Evolutionary conservation across 2,113 vertebrate species (phyloP).

Genomic region (Dermatemys mawii): DNA sequence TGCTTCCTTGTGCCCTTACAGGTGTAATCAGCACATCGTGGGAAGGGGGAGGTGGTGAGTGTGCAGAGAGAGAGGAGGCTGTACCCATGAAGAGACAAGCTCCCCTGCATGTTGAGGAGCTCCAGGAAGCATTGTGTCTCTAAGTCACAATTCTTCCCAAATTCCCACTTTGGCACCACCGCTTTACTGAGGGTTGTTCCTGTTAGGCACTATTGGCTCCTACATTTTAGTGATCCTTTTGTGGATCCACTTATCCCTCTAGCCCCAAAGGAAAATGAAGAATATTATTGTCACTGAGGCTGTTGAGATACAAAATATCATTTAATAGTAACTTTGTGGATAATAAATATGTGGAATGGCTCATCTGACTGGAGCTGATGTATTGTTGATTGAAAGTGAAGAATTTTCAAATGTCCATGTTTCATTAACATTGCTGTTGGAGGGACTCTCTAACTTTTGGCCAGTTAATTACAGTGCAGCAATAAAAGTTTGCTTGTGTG

Average conservation of each 20-base stretch:
- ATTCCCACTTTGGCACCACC: not conserved
- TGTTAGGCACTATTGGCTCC: not conserved
- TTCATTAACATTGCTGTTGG: not conserved
- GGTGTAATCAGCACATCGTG: not conserved
- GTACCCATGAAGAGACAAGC: not conserved
- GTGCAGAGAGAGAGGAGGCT: not conserved
- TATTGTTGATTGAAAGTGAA: not conserved
- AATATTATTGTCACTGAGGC: not conserved
- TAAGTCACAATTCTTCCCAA: not conserved
- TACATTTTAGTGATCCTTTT: not conserved
- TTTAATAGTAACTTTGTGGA: not conserved
- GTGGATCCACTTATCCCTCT: not conserved
- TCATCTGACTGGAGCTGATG: not conserved
- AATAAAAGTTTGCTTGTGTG: not conserved
- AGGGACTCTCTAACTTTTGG: not conserved
- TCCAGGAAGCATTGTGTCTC: not conserved
- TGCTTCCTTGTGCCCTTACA: not conserved
- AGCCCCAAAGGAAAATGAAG: not conserved
- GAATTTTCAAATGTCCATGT: not conserved
- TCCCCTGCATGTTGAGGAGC: not conserved
- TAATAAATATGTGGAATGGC: not conserved
- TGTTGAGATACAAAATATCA: not conserved
- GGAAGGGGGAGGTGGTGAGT: not conserved
- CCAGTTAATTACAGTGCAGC: not conserved
- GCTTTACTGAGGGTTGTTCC: not conserved